Base-by-base conservation (phyloP, 2,797 vertebrate genomes). In the Chelon auratus region DNA sequence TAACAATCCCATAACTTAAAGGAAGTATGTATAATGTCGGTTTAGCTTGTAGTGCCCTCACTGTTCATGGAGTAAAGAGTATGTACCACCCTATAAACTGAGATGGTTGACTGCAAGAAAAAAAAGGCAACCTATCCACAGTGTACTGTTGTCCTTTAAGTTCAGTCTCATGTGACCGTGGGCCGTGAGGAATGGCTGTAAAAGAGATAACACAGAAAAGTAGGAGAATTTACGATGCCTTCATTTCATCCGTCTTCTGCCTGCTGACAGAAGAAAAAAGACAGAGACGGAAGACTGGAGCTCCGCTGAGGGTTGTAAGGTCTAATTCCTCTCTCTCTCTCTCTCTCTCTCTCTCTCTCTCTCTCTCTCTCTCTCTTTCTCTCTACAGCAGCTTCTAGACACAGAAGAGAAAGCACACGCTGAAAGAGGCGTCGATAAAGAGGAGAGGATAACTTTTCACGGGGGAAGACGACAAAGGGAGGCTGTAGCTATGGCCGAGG, bases 401-500 rank as follows among this genome's bases (percentile, higher is more conserved):
- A 47, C 70, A 37, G 72, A 75, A 33, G 75, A 78, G 63, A 62
- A 62, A 69, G 53, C 67, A 52, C 42, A 57, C 43, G 54, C 80
- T 51, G 66, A 39, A 79, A 45, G 30, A 72, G 56, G 53, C 63
- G 9, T 43, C n/a, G 62, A 76, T 42, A 79, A 68, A 82, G 75
- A 77, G 42, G 63, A 80, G 61, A 71, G 74, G 78, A 86, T 77
- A 87, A 73, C 58, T 67, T 30, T 6, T 70, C 37, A 5, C 22
- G 9, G 13, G 42, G 71, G 54, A 60, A 55, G 74, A 47, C 26
- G 62, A 62, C 43, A 55, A 55, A 63, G 65, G 20, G 67, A 71
- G 78, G 52, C 50, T 36, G 72, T 7, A 39, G 68, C 6, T 60
- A 92, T 93, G 91, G 92, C 92, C 70, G 92, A 92, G 73, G 90